Base-by-base conservation (phyloP, 2,888 invertebrate genomes). In the Antheraea assamensis region DNA sequence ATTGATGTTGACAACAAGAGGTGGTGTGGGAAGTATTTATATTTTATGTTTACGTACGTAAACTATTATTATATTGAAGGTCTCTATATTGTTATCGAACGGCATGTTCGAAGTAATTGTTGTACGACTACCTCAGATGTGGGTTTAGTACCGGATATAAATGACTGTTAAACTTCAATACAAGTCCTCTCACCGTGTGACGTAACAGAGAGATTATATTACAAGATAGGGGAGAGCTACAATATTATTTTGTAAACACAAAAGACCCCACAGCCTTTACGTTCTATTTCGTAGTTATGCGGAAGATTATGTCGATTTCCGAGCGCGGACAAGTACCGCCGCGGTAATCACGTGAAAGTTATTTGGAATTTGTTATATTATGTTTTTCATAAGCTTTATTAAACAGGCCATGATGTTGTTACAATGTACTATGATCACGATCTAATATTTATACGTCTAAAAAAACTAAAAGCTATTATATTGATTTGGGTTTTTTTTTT, bases 221-320 rank as follows among this genome's bases (percentile, higher is more conserved):
- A 49, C 13, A 47, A 71, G 47, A 71, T 71, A 52, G 49, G 27
- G 24, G 49, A 27, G 70, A 70, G 3, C 35, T 70, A 47, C 42
- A 42, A 13, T 24, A 70, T 49, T 71, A 71, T 52, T 71, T 71
- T 49, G 30, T 71, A 35, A 68, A 68, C n/a, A 68, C 35, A 49
- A 49, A 71, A 10, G 30, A 49, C 49, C 5, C 58, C 24, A 58
- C 58, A 58, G 58, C 58, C n/a, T 68, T 35, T 35, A 31, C 68
- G 68, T 68, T 68, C 35, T 35, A 68, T 68, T 68, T 64, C 61
- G 31, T 17, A 61, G 70, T 49, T 49, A 49, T 19, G 73, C 74
- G 74, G 74, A 74, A 74, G 74, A 74, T 74, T 10, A 74, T 72
- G 13, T n/a, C 68, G 68, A 68, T 68, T n/a, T 68, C 35, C 35